These are phyloP conservation scores for Branchinecta lynchi DNA, from an alignment of 1,140 invertebrate genomes.

Conservation along the genomic window DNA sequence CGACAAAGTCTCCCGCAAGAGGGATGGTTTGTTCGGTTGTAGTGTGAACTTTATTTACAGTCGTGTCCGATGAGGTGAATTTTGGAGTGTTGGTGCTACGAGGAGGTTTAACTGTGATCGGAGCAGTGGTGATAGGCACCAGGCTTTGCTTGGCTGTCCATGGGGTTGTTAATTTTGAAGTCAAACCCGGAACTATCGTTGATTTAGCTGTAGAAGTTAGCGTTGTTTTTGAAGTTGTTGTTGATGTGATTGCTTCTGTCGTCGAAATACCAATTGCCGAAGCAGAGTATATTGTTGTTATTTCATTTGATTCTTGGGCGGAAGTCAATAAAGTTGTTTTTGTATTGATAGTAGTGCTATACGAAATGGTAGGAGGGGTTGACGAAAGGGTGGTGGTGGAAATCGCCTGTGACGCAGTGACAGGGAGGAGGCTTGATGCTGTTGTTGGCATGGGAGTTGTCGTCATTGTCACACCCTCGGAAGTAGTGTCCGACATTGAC, in stretches of 20 bases:
- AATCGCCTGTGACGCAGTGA: neutral
- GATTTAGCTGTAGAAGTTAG: neutral
- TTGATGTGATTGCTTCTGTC: neutral
- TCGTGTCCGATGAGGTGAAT: neutral
- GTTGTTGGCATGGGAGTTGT: neutral
- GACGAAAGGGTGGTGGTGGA: neutral
- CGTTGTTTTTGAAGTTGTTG: neutral
- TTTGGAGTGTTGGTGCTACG: neutral
- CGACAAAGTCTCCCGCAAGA: neutral
- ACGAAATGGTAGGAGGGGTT: neutral
- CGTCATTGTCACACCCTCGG: neutral
- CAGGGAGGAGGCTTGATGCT: neutral
- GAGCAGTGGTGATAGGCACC: neutral
- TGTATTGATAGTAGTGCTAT: neutral
- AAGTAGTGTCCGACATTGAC: slow-evolving; percentile 9
- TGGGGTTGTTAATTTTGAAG: slow-evolving; percentile 11
- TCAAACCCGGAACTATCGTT: neutral
- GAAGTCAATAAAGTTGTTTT: too few species aligned
- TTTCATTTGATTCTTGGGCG: too few species aligned
- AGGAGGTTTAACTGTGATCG: neutral
- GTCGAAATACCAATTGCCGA: neutral
- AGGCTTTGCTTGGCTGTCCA: neutral
- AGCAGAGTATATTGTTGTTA: neutral
- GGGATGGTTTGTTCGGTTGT: neutral
- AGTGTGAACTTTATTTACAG: neutral